Percentiles rank a stretch among this genome's conserved stretches.
Evolutionary conservation across 2,888 invertebrate genomes (phyloP).

Genomic region (Priocnemis perturbator): DNA sequence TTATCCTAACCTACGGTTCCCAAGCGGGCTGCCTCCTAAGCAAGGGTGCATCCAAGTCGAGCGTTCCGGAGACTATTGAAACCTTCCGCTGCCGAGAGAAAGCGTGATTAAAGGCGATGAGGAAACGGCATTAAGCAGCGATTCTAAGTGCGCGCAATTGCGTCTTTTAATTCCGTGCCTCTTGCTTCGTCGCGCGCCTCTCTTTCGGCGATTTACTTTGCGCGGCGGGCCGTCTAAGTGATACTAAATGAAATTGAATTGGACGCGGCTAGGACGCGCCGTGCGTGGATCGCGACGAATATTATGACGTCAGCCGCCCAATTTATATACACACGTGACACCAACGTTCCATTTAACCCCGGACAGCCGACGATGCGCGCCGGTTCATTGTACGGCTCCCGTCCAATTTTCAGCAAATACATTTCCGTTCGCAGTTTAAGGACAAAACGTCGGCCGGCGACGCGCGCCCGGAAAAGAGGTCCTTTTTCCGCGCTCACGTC

Average conservation of each 20-base stretch:
- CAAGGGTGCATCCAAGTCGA: too few species aligned
- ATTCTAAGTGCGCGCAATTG: slow-evolving; percentile 29
- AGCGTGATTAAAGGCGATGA: not conserved
- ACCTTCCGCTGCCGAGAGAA: too few species aligned
- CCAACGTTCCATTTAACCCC: not conserved
- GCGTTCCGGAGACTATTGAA: too few species aligned
- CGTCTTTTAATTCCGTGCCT: slow-evolving; percentile 30
- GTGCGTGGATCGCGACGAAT: slow-evolving; percentile 8
- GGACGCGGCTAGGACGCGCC: slow-evolving; percentile 17
- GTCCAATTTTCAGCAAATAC: too few species aligned
- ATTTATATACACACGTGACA: slow-evolving; percentile 5
- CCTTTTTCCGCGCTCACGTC: too few species aligned
- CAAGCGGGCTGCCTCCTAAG: too few species aligned
- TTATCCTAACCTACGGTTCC: too few species aligned
- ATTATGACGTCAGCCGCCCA: slow-evolving; percentile 13
- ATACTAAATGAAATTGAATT: slow-evolving; percentile 42
- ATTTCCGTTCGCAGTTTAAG: too few species aligned
- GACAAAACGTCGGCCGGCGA: too few species aligned
- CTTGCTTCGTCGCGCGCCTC: slow-evolving; percentile 13
- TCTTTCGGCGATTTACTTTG: slow-evolving; percentile 36
- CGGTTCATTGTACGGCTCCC: too few species aligned
- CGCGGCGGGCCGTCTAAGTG: slow-evolving; percentile 35
- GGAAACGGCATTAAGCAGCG: slow-evolving; percentile 17
- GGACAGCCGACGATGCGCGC: not conserved
- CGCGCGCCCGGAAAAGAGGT: too few species aligned